Percentiles rank a stretch among this genome's conserved stretches.
phyloP scores from a whole-genome alignment of 2,113 vertebrate species.

The Bambusicola thoracicus region DNA sequence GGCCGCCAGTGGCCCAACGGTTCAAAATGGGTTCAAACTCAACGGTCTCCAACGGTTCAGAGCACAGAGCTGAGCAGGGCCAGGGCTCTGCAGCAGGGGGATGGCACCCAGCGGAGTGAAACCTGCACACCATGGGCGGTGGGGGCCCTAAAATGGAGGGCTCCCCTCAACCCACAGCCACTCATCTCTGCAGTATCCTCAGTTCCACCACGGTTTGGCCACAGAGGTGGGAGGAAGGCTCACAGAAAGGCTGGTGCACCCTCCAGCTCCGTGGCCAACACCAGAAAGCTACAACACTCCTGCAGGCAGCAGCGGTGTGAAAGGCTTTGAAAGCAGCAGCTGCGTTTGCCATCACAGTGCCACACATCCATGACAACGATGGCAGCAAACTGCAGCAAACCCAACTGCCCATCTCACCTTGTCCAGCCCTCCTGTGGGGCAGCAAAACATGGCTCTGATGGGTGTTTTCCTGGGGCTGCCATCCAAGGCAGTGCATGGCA shows the following conservation, averaged over 20 bases:
- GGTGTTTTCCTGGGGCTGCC: background rate
- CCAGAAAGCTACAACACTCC: background rate
- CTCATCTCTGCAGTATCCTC: background rate
- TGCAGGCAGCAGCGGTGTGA: background rate
- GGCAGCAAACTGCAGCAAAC: background rate
- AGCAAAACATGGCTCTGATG: fast-evolving
- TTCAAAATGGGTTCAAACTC: background rate
- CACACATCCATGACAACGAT: fast-evolving
- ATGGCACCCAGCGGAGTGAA: background rate
- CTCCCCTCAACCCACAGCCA: background rate
- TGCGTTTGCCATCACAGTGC: fast-evolving
- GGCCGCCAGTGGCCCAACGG: background rate
- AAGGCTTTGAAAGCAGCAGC: background rate
- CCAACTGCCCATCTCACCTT: background rate
- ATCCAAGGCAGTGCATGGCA: background rate
- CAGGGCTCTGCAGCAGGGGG: background rate
- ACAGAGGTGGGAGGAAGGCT: background rate
- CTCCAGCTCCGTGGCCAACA: background rate
- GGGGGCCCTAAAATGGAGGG: background rate
- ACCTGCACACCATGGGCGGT: background rate
- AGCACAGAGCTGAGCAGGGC: background rate
- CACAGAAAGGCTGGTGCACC: background rate
- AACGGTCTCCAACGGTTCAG: background rate
- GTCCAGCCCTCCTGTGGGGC: background rate
- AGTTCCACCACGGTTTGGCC: background rate